Evolutionary conservation across 2,888 invertebrate genomes (phyloP).

Genomic region (Amphipoea oculea): DNA sequence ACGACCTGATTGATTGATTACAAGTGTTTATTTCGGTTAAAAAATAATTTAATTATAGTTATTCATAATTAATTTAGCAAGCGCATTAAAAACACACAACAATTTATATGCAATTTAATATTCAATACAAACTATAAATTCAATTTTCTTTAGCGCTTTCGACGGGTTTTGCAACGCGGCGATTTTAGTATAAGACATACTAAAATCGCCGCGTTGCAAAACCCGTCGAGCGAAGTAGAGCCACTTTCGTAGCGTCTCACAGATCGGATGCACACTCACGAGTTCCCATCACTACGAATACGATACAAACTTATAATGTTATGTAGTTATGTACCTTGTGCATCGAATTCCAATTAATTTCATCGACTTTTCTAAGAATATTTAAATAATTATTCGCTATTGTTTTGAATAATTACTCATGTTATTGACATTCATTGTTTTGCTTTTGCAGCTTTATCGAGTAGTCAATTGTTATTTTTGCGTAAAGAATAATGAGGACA

Average conservation of each 20-base stretch:
- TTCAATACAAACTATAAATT: neutral
- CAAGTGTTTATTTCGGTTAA: neutral
- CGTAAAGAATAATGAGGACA: slow-evolving; percentile 34
- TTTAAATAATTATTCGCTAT: slow-evolving; percentile 50
- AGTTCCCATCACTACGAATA: slow-evolving; percentile 61
- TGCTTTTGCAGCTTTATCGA: slow-evolving; percentile 34
- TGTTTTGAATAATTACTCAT: slow-evolving; percentile 62
- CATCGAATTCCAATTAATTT: slow-evolving; percentile 63
- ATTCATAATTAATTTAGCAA: neutral
- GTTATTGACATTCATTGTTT: slow-evolving; percentile 59
- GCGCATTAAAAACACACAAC: neutral
- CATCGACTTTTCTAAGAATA: slow-evolving; percentile 48
- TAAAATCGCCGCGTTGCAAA: neutral
- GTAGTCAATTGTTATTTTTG: slow-evolving; percentile 23
- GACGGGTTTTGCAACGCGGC: no score
- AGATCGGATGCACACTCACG: slow-evolving; percentile 71
- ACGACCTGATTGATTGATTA: neutral
- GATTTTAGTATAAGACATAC: neutral
- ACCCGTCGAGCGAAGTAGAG: slow-evolving; percentile 74
- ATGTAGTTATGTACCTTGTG: slow-evolving; percentile 57
- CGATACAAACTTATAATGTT: slow-evolving; percentile 49
- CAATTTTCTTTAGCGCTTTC: neutral
- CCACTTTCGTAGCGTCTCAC: slow-evolving; percentile 72
- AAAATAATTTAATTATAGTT: neutral
- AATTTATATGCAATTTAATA: neutral